Evolutionary conservation across 2,888 invertebrate species (phyloP), one percentile per base, ranked within the genome.

Genomic region (Megaustenia siamemsis): DNA sequence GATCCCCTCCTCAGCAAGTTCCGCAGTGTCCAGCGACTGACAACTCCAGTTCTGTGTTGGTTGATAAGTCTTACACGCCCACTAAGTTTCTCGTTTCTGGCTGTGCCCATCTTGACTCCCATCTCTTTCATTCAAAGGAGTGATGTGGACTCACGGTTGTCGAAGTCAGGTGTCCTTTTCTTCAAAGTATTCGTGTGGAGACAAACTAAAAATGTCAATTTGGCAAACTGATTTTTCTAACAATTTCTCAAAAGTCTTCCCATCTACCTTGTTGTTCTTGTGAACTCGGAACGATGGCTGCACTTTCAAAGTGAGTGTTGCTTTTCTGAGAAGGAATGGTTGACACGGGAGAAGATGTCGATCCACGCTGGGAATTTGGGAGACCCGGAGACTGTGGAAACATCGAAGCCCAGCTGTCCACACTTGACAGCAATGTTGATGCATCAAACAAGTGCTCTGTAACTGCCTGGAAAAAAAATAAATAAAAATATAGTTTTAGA

Each of bases 381-480:
- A 38, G 83, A 18, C 63, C 80, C 49, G 84, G 82, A 28, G 84
- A 76, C 38, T 83, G 79, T 43, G 80, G 79, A 53, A 84, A 80
- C 43, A 77, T 56, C 21, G 88, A 87, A 8, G 89, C 88, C 45
- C 89, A 87, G 86, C 90, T 91, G 77, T 92, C 92, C 8, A 92
- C 90, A 88, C 91, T 92, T 18, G 91, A 90, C 43, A 90, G 80
- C 15, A 90, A 85, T 18, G 89, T 86, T 0, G 91, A 90, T 40
- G 88, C 83, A 71, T 89, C 89, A 86, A 92, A 92, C 77, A 92
- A 77, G 38, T 90, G 87, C 69, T 91, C 89, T 78, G 89, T 88
- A 1, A 91, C 85, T 38, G 89, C 89, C 91, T 91, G 85, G 69
- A 38, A 3, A 21, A 49, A 73, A 73, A 2, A 12, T 43, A n/a